Evolutionary conservation across 1,140 invertebrate genomes (phyloP), one percentile per base, ranked within the genome.

Genomic region (Ephestia elutella): DNA sequence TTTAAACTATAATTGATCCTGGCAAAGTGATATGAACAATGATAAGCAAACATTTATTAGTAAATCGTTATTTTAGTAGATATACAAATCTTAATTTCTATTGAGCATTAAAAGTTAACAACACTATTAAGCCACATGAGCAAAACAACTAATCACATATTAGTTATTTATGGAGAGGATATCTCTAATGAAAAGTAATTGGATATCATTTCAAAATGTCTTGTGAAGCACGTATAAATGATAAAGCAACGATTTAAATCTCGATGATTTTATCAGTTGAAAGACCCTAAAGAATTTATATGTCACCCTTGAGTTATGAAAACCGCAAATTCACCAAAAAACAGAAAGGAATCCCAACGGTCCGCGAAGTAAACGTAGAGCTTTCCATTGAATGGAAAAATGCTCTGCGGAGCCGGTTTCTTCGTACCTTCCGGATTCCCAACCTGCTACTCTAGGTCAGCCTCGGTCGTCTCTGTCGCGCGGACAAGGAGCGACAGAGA

Each of bases 351-450:
- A 69, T 58, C 58, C 54, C 62, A 66, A 68, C 68, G 63, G 66
- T 73, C 73, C 62, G 75, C 72, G 57, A 75, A 62, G 75, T 69
- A 78, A 71, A 75, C 77, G 73, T 71, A 78, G 73, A 82, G 82
- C 82, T 87, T 87, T 87, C 84, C 82, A 85, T 79, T 85, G 82
- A 85, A 81, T 82, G 84, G 82, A 87, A 85, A 87, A 85, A 87
- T 87, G 84, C 84, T 81, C 64, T 69, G 66, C 67, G 69, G 56
- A 87, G 82, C 84, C 84, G 84, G 84, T 87, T 87, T 84, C 62
- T 73, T 25, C 68, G 66, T 86, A 84, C 80, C 82, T 87, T 87
- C 84, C 84, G 84, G 84, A 87, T 87, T 87, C 84, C 75, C 84
- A 85, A 87, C 84, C 84, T 87, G 84, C 78, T 78, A 74, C 80